A percentile compares a stretch with the other conserved stretches of the same genome.
Conservation (phyloP, 1,140 invertebrate species). For the Bilobella aurantiaca region DNA sequence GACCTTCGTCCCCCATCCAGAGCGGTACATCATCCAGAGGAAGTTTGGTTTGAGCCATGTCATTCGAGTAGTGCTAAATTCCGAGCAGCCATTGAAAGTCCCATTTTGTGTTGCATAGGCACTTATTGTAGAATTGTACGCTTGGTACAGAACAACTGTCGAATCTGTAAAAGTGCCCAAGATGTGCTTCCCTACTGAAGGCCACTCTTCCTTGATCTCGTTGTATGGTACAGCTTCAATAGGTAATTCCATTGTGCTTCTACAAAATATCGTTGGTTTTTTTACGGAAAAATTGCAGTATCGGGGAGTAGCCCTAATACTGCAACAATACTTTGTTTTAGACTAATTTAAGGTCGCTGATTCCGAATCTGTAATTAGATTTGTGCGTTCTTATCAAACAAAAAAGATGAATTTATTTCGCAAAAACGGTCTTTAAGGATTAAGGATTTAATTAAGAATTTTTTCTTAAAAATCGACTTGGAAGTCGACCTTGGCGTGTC, state of each 20-base stretch:
- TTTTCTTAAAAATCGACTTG: no score
- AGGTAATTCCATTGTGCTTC: background rate
- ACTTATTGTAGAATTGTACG: conserved; percentile 37
- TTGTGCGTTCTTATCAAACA: no score
- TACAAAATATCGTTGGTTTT: background rate
- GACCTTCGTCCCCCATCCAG: conserved; percentile 38
- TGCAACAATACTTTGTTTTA: no score
- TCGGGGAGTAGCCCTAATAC: no score
- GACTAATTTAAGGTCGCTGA: no score
- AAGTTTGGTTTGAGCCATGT: conserved; percentile 42
- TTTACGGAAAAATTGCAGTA: no score
- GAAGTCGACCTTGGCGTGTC: no score
- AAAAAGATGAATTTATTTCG: no score
- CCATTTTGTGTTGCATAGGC: conserved; percentile 31
- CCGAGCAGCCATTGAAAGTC: conserved; percentile 20
- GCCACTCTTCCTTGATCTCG: background rate
- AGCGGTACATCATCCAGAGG: conserved; percentile 42
- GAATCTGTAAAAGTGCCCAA: conserved; percentile 36
- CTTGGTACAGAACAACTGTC: conserved; percentile 38
- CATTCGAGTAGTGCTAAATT: conserved; percentile 37
- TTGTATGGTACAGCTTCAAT: conserved; percentile 6
- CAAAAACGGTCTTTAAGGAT: no score
- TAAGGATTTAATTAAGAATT: no score
- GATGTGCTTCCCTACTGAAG: conserved; percentile 35
- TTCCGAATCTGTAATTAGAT: no score